phyloP scores from a whole-genome alignment of 2,888 invertebrate species.

The Melanargia galathea region DNA sequence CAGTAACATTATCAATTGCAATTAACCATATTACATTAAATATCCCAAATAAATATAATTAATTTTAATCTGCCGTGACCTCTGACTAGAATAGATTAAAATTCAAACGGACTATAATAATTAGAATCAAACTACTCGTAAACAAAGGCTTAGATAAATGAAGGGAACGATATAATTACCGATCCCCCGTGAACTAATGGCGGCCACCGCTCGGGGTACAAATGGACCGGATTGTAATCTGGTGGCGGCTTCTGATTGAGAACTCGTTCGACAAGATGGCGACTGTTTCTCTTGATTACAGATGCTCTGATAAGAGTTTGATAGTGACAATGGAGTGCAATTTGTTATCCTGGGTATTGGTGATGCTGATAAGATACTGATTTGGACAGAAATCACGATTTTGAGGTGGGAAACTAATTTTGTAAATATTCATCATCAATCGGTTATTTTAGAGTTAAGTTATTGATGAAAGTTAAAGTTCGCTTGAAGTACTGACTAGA shows the following conservation, averaged over 20 bases:
- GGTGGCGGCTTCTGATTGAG: constrained; percentile 55
- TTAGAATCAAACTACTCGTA: not conserved
- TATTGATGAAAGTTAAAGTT: no score
- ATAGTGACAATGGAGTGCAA: not conserved
- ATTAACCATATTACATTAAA: no score
- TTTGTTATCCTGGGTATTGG: not conserved
- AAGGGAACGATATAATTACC: constrained; percentile 56
- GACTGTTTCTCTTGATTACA: constrained; percentile 12
- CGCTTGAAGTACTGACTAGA: no score
- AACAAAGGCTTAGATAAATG: constrained; percentile 48
- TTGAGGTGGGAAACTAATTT: not conserved
- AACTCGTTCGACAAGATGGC: constrained; percentile 36
- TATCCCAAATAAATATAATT: no score
- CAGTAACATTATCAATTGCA: no score
- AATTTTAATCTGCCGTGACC: no score
- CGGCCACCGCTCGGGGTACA: constrained; percentile 54
- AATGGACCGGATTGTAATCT: constrained; percentile 61
- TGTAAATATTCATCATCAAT: no score
- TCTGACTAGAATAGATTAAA: no score
- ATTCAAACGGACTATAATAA: not conserved
- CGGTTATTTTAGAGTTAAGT: no score
- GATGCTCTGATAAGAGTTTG: constrained; percentile 8
- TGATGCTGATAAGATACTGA: not conserved
- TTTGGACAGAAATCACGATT: not conserved
- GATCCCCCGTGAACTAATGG: constrained; percentile 60